Conservation (phyloP, 2,888 invertebrate species). For the Biston stratarius region DNA sequence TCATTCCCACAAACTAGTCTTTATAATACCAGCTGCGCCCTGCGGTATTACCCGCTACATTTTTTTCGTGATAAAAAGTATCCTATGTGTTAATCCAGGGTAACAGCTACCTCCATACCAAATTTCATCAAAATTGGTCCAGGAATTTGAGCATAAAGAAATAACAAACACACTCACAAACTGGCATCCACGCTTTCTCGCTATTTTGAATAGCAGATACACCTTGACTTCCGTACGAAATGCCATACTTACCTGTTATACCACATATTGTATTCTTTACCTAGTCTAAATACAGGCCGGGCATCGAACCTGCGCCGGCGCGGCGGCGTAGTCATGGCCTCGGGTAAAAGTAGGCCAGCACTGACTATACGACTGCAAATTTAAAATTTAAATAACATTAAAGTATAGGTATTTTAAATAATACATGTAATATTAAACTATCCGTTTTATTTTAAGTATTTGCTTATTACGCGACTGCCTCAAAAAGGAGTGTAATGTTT, state of each 20-base stretch:
- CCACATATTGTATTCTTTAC: conserved; percentile 41
- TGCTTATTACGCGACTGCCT: too few species aligned
- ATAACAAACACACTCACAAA: too few species aligned
- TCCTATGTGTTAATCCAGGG: too few species aligned
- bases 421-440: too few species aligned
- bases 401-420: not conserved
- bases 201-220: not conserved
- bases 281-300: conserved; percentile 52
- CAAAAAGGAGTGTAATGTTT: too few species aligned
- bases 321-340: conserved; percentile 57
- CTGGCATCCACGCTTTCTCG: not conserved
- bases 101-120: too few species aligned
- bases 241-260: conserved; percentile 16
- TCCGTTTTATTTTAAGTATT: too few species aligned
- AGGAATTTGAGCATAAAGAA: too few species aligned
- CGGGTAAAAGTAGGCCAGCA: conserved; percentile 46
- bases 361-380: conserved; percentile 37
- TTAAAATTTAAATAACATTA: conserved; percentile 8
- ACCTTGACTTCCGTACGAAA: conserved; percentile 31
- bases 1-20: too few species aligned
- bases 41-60: too few species aligned
- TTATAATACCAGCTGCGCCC: too few species aligned
- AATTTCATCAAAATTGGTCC: not conserved
- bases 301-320: conserved; percentile 59
- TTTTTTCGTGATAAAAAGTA: too few species aligned